Conservation (phyloP, 2,888 invertebrate genomes). For the Synanthedon tipuliformis region DNA sequence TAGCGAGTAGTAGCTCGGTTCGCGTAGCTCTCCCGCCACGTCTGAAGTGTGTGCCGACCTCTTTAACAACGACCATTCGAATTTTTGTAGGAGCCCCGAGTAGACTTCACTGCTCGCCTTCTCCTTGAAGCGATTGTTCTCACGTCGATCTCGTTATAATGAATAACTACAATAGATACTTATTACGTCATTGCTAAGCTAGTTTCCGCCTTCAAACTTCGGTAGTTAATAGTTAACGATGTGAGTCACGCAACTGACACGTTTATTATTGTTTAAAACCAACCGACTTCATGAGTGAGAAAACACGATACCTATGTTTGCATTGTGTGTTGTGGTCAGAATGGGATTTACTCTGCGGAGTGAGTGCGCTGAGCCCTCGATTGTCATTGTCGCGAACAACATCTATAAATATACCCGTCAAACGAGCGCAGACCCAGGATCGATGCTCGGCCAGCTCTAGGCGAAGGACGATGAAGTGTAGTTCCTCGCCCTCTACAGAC, state of each 20-base stretch:
- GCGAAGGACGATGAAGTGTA: conserved; percentile 56
- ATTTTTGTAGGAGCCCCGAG: conserved; percentile 28
- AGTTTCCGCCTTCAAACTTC: conserved; percentile 65
- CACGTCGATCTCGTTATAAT: conserved; percentile 62
- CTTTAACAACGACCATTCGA: conserved; percentile 39
- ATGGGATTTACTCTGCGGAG: conserved; percentile 3
- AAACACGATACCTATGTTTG: conserved; percentile 14
- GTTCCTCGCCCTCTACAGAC: conserved; percentile 39
- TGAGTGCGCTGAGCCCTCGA: conserved; percentile 14
- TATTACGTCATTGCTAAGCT: conserved; percentile 63
- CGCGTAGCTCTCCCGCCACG: no score
- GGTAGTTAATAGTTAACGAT: conserved; percentile 57
- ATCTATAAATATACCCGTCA: conserved; percentile 59
- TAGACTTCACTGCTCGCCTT: conserved; percentile 33
- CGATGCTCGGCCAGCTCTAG: conserved; percentile 55
- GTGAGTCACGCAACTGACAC: conserved; percentile 61
- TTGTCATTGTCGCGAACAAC: conserved; percentile 34
- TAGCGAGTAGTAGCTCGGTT: no score
- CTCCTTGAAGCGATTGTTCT: conserved; percentile 61
- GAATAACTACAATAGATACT: conserved; percentile 55
- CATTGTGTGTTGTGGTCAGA: conserved; percentile 26
- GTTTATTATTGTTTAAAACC: conserved; percentile 14
- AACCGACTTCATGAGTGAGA: neutral
- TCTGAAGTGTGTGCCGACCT: conserved; percentile 9
- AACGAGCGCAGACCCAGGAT: conserved; percentile 45